Conservation (phyloP, 2,888 invertebrate species). For the Gryllus longicercus region DNA sequence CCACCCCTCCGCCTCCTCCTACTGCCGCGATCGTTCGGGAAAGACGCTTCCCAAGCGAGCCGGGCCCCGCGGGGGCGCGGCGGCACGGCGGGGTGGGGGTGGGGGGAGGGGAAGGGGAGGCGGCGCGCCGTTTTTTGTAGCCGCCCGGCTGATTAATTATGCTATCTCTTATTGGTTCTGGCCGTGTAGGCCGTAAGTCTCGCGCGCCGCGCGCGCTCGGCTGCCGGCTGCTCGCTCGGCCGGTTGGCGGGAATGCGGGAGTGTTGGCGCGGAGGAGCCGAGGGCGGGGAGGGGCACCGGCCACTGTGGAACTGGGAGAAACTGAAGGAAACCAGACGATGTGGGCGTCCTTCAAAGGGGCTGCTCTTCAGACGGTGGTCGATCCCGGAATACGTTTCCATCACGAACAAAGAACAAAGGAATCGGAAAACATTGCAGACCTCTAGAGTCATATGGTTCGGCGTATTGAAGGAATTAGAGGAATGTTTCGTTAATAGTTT, state of each 20-base stretch:
- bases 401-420: too few relatives aligned
- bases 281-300: not conserved
- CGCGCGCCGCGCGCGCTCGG: not conserved
- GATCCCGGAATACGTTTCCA: too few relatives aligned
- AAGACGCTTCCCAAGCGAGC: too few relatives aligned
- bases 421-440: too few relatives aligned
- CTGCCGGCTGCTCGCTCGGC: not conserved
- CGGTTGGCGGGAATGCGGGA: not conserved
- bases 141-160: conserved; percentile 26
- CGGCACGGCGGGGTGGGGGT: not conserved
- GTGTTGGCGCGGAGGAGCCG: not conserved
- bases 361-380: too few relatives aligned
- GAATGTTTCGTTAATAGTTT: too few relatives aligned
- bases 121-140: not conserved
- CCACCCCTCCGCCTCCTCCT: not conserved
- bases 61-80: not conserved
- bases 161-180: conserved; percentile 28
- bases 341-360: too few relatives aligned
- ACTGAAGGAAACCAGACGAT: too few relatives aligned
- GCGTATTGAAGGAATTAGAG: too few relatives aligned
- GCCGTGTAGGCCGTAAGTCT: conserved; percentile 21
- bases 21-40: not conserved
- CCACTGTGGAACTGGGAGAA: too few relatives aligned
- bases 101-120: not conserved
- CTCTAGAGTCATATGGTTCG: too few relatives aligned